phyloP scores from a whole-genome alignment of 2,888 invertebrate species.

The Agrypnus murinus region DNA sequence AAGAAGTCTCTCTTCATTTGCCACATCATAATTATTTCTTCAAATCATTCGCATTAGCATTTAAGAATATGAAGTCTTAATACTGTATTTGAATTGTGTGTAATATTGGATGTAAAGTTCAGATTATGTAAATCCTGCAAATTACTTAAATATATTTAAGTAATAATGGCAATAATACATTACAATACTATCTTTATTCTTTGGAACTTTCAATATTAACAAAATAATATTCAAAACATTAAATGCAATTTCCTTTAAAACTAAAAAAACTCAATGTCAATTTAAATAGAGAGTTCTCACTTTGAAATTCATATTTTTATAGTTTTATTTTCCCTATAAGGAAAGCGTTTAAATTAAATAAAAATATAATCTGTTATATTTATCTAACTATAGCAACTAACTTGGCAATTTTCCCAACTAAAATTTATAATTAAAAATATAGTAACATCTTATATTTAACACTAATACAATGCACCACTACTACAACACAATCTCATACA shows the following conservation, averaged over 20 bases:
- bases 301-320: neutral
- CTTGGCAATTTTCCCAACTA: slow-evolving; percentile 5
- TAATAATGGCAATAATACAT: too few relatives aligned
- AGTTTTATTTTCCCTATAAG: neutral
- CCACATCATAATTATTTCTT: too few relatives aligned
- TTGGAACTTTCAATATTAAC: neutral
- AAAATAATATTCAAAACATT: neutral
- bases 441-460: neutral
- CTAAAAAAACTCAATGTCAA: neutral
- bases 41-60: too few relatives aligned
- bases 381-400: neutral
- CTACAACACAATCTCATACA: neutral
- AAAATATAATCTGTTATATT: neutral
- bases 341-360: neutral
- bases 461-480: neutral
- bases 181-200: too few relatives aligned
- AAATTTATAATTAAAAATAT: neutral
- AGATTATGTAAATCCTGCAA: too few relatives aligned
- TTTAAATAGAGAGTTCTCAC: neutral
- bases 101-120: too few relatives aligned
- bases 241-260: neutral
- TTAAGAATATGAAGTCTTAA: too few relatives aligned
- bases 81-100: too few relatives aligned
- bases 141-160: too few relatives aligned
- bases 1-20: too few relatives aligned